Percentiles rank a stretch among this genome's conserved stretches.
These are phyloP conservation scores for Rhyacophila brunnea DNA, from an alignment of 1,140 invertebrate genomes.

Conservation along the genomic window DNA sequence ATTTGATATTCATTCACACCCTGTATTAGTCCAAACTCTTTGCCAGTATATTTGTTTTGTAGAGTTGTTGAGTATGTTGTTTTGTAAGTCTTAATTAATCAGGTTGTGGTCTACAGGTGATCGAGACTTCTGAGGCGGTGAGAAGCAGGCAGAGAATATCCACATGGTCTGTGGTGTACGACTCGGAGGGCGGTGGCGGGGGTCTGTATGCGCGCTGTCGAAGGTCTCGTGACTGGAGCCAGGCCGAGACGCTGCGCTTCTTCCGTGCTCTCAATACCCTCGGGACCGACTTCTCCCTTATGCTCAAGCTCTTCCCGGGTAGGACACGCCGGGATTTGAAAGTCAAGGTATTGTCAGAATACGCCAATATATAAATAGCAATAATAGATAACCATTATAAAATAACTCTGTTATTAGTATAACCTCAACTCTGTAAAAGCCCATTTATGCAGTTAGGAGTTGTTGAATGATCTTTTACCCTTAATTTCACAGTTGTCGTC, in stretches of 20 bases:
- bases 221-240: constrained; percentile 65
- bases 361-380: too few relatives aligned
- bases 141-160: constrained; percentile 61
- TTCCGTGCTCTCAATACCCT: constrained; percentile 84
- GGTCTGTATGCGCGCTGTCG: constrained; percentile 65
- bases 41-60: too few relatives aligned
- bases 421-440: too few relatives aligned
- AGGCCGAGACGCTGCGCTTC: constrained; percentile 78
- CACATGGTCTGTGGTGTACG: constrained; percentile 64
- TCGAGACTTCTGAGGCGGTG: constrained; percentile 69
- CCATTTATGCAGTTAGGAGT: too few relatives aligned
- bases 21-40: background rate
- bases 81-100: background rate
- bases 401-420: too few relatives aligned
- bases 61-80: background rate
- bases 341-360: too few relatives aligned
- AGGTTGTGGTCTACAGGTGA: constrained; percentile 43
- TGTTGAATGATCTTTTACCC: too few relatives aligned
- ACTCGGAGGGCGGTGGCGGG: constrained; percentile 52
- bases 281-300: constrained; percentile 87
- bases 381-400: too few relatives aligned
- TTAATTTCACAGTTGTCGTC: too few relatives aligned
- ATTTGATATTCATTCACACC: background rate
- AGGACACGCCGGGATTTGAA: constrained; percentile 79
- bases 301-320: constrained; percentile 79